These are phyloP conservation scores for Pipistrellus pipistrellus DNA, from an alignment of 2,797 vertebrate species.

Conservation along the genomic window DNA sequence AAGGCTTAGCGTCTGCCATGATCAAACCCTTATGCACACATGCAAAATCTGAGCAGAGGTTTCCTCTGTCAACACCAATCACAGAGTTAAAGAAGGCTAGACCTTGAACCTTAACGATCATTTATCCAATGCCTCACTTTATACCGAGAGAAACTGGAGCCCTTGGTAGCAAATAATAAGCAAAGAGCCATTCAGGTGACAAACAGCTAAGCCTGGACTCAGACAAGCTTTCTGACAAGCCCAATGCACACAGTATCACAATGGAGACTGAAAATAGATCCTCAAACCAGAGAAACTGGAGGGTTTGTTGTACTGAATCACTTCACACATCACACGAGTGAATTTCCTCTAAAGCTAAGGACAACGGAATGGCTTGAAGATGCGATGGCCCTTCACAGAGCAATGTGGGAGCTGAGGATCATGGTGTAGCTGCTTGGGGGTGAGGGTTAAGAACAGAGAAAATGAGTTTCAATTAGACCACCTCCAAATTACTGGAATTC, in stretches of 20 bases:
- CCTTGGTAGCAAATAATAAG: not conserved
- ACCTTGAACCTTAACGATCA: not conserved
- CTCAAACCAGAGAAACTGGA: not conserved
- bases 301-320: not conserved
- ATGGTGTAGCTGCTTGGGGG: not conserved
- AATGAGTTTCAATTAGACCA: constrained; percentile 24
- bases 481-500: not conserved
- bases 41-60: not conserved
- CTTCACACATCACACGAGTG: not conserved
- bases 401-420: not conserved
- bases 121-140: not conserved
- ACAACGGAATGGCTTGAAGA: not conserved
- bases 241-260: not conserved
- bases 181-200: not conserved
- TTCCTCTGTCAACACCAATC: not conserved
- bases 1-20: not conserved
- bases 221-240: not conserved
- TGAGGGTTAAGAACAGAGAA: not conserved
- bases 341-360: not conserved
- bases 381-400: not conserved
- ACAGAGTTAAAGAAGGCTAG: not conserved
- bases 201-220: not conserved
- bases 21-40: not conserved
- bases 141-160: not conserved
- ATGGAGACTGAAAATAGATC: not conserved